Base-by-base conservation (phyloP, 2,797 vertebrate species). In the Cryptoblepharus egeriae region DNA sequence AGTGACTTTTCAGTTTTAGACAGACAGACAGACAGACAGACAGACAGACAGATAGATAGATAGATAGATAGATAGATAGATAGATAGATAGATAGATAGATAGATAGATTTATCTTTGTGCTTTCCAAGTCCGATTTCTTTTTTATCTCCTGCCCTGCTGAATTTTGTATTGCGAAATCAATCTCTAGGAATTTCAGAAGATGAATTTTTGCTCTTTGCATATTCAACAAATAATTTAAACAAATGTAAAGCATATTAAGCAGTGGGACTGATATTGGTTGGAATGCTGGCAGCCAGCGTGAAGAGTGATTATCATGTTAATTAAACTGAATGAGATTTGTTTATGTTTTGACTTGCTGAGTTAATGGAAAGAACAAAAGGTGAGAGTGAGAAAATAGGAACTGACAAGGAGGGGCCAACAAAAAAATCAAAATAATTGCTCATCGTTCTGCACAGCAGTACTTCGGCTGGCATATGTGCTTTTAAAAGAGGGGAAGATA, bases 331-430 rank as follows among this genome's bases (percentile, higher is more conserved):
- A 81, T 83, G 64, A 49, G 49, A 10, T 67, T 79, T 87, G 1
- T 84, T 80, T 61, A 35, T 79, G 2, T 80, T 90, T 83, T 88
- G 0, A 57, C 64, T 87, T 82, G 24, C 12, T 71, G 13, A 60
- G 18, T 75, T 89, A 87, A 68, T 7, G 0, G 69, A 64, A 88
- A 81, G 9, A 12, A 80, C 22, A 60, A 84, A 86, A 90, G 3
- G 6, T 73, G 45, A 72, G 24, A 70, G 1, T 61, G 15, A 81
- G 20, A 67, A 70, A 77, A 6, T 37, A 2, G 61, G n/a, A 2
- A 70, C 2, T 77, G 39, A 83, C 49, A 28, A 86, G 67, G 3
- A 1, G 5, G 75, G 65, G 64, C 1, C 85, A 61, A 10, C 55
- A 82, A 35, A 2, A 35, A 35, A 76, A 55, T 28, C 58, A 18